A percentile compares a stretch with the other conserved stretches of the same genome.
Conservation (phyloP, 2,888 invertebrate species). For the Cepaea hortensis region DNA sequence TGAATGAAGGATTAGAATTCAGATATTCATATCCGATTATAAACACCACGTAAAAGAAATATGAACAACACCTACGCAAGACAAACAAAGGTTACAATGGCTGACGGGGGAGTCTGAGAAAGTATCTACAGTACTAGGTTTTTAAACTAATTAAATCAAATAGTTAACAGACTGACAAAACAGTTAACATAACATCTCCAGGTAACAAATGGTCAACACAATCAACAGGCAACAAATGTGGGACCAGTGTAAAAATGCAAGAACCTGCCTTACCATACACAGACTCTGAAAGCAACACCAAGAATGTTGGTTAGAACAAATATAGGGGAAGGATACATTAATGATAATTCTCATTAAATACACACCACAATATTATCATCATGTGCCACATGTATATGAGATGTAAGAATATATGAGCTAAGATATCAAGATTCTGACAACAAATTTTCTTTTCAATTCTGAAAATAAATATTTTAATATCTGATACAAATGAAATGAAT, state of each 20-base stretch:
- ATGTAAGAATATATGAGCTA: background rate
- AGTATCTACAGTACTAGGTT: background rate
- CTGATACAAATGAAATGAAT: background rate
- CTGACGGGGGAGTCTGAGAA: background rate
- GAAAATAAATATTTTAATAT: background rate
- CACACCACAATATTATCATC: background rate
- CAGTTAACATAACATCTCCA: background rate
- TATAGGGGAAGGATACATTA: background rate
- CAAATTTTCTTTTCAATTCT: background rate
- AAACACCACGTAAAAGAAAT: background rate
- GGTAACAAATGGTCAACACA: background rate
- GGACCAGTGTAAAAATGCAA: background rate
- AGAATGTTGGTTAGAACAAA: slow-evolving; percentile 14
- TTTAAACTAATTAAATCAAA: background rate
- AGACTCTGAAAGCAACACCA: slow-evolving; percentile 46
- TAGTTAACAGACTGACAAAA: background rate
- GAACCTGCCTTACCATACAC: slow-evolving; percentile 50
- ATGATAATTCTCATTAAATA: background rate
- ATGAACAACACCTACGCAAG: background rate
- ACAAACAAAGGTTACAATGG: background rate
- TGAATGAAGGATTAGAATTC: background rate
- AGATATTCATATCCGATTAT: background rate
- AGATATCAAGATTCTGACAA: background rate
- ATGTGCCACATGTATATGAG: background rate
- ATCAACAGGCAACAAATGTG: slow-evolving; percentile 15